These are phyloP conservation scores for Anhinga rufa DNA, from an alignment of 2,113 vertebrate genomes.

Conservation along the genomic window DNA sequence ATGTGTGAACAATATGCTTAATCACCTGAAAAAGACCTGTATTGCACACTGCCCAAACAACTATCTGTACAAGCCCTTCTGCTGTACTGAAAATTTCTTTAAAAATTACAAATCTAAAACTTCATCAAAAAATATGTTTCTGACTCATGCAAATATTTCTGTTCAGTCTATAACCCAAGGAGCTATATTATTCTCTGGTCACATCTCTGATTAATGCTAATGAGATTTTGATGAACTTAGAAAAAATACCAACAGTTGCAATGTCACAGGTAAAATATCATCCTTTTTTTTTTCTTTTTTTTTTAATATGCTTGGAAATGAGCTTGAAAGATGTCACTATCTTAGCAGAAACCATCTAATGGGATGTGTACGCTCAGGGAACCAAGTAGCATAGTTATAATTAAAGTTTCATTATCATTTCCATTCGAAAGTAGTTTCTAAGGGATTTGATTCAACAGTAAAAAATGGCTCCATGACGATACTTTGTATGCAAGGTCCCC, in stretches of 20 bases:
- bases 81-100: not conserved
- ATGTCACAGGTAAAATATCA: constrained; percentile 9
- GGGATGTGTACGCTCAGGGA: constrained; percentile 49
- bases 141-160: not conserved
- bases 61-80: not conserved
- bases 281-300: not conserved
- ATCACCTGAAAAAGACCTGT: not conserved
- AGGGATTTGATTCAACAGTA: constrained; percentile 36
- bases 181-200: not conserved
- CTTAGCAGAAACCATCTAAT: constrained; percentile 58
- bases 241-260: constrained; percentile 19
- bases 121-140: not conserved
- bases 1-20: not conserved
- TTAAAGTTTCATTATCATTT: constrained; percentile 66
- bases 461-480: not conserved
- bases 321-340: constrained; percentile 41
- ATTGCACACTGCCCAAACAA: not conserved
- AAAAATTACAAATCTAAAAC: not conserved
- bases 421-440: constrained; percentile 55
- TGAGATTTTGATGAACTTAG: not conserved
- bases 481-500: not conserved
- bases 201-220: not conserved
- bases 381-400: constrained; percentile 54
- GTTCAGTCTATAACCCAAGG: not conserved
- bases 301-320: constrained; percentile 27